Evolutionary conservation across 2,113 vertebrate genomes (phyloP), one percentile per base, ranked within the genome.

Genomic region (Indicator maculatus): DNA sequence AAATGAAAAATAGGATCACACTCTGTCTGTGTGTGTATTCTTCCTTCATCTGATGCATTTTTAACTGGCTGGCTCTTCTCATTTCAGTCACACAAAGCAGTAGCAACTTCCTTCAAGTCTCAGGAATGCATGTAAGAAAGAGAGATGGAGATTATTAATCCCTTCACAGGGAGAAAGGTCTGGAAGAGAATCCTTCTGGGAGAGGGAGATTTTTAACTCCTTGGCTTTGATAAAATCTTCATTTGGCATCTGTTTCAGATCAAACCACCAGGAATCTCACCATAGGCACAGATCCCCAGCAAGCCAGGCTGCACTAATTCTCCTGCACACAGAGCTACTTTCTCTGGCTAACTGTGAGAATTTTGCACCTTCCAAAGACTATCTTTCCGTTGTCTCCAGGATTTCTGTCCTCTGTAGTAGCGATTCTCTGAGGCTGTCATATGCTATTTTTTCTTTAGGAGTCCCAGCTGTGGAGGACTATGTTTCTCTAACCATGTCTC

Each of bases 221-320:
- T 70, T 91, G 74, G 33, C 76, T 96, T 95, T 93, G 92, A 94
- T 95, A 96, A 94, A 96, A 93, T 50, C 77, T 86, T 69, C 4
- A 0, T n/a, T 86, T 90, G 92, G 86, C 90, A 88, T 92, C 88
- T 93, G 81, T 90, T 96, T 95, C 90, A 89, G 70, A 95, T 94
- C 90, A 95, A 93, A 69, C 86, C 82, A 65, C 77, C 78, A 63
- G 0, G 27, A 90, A 84, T 92, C 44, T 83, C 55, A 95, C 88
- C 66, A 89, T 86, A 92, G 90, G 77, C 88, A 77, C 52, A 96
- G 93, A 93, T 73, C 72, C 69, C 16, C 52, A 90, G 86, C 72
- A 88, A 95, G n/a, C 63, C 63, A 61, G 73, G 92, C 69, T 88
- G 63, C 36, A n/a, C 39, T 60, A 81, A 31, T 86, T 88, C 64